Conservation (phyloP, 2,113 vertebrate species). For the Rana temporaria region DNA sequence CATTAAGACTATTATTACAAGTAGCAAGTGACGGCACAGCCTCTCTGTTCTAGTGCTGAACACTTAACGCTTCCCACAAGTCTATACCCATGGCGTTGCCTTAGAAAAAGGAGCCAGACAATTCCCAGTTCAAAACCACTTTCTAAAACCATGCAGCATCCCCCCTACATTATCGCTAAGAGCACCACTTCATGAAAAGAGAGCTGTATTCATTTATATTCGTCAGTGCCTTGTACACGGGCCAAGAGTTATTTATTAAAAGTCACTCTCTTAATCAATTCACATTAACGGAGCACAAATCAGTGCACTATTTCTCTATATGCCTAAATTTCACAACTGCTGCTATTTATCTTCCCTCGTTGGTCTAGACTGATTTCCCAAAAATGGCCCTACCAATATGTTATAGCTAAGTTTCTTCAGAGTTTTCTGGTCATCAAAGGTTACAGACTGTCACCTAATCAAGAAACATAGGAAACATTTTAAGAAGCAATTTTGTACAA, state of each 20-base stretch:
- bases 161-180: slow-evolving; percentile 47
- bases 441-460: too few species aligned
- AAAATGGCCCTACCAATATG: background rate
- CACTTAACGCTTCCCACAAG: slow-evolving; percentile 67
- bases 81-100: slow-evolving; percentile 54
- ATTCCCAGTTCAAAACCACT: slow-evolving; percentile 43
- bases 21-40: slow-evolving; percentile 59
- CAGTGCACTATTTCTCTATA: slow-evolving; percentile 13
- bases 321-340: background rate
- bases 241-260: slow-evolving; percentile 43
- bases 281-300: slow-evolving; percentile 11
- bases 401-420: background rate
- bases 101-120: slow-evolving; percentile 42
- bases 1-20: slow-evolving; percentile 71
- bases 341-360: background rate
- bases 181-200: slow-evolving; percentile 50
- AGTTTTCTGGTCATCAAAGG: background rate
- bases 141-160: slow-evolving; percentile 51
- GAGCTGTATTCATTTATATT: slow-evolving; percentile 48
- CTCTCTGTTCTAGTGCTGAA: slow-evolving; percentile 41
- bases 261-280: slow-evolving; percentile 40
- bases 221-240: slow-evolving; percentile 23
- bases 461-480: too few species aligned
- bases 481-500: too few species aligned
- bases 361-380: background rate